A percentile compares a stretch with the other conserved stretches of the same genome.
Evolutionary conservation across 1,140 invertebrate species (phyloP).

Genomic region (Microplitis demolitor): DNA sequence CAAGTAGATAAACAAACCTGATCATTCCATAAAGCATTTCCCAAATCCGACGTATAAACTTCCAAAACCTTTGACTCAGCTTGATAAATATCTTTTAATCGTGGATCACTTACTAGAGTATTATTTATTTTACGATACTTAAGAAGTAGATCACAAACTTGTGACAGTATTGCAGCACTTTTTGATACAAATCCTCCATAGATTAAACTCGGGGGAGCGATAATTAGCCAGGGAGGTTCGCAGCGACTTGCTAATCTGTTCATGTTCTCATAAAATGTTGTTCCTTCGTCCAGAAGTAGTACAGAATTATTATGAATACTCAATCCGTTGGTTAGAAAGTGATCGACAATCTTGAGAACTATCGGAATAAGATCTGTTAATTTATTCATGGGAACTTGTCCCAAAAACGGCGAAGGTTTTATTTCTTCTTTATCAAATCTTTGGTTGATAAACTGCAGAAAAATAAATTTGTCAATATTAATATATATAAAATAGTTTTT

Average conservation of each 20-base stretch:
- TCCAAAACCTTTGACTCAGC: slow-evolving; percentile 26
- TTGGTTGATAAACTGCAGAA: slow-evolving; percentile 38
- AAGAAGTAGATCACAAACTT: slow-evolving; percentile 45
- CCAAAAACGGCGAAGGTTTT: slow-evolving; percentile 43
- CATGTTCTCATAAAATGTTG: slow-evolving; percentile 50
- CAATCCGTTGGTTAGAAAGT: slow-evolving; percentile 44
- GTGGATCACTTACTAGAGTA: slow-evolving; percentile 13
- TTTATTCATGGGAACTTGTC: slow-evolving; percentile 34
- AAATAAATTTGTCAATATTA: too few relatives aligned
- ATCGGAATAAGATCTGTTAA: slow-evolving; percentile 34
- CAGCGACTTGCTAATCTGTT: slow-evolving; percentile 36
- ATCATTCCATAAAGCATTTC: slow-evolving; percentile 40
- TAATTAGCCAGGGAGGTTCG: slow-evolving; percentile 33
- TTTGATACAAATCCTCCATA: slow-evolving; percentile 46
- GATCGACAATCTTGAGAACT: slow-evolving; percentile 29
- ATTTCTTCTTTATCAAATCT: slow-evolving; percentile 26
- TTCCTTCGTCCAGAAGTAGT: slow-evolving; percentile 41
- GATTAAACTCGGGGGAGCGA: slow-evolving; percentile 47
- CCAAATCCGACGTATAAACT: slow-evolving; percentile 38
- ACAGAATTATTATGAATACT: slow-evolving; percentile 40
- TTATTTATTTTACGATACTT: slow-evolving; percentile 36
- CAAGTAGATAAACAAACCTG: slow-evolving; percentile 16
- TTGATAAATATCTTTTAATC: slow-evolving; percentile 10
- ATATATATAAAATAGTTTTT: not conserved
- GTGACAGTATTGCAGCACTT: slow-evolving; percentile 42